Base-by-base conservation (phyloP, 1,140 invertebrate genomes). In the Ceratina australensis region DNA sequence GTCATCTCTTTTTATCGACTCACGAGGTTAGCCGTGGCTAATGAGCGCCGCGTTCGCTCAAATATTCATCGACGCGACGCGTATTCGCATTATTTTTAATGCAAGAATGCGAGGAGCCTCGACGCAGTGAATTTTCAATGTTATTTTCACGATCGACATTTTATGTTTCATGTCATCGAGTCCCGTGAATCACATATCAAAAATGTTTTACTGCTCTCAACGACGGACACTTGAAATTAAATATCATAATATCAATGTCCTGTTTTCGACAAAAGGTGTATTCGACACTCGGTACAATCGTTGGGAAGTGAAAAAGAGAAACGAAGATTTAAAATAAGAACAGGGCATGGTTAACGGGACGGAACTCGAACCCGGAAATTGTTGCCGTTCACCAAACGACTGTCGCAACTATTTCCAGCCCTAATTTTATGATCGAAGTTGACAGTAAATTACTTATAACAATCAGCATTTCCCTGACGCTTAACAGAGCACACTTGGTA, bases 1-100 rank as follows among this genome's bases (percentile, higher is more conserved):
- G 66, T 71, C 74, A 52, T 68, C 24, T 61, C 56, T 71, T 60
- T 77, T 42, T 52, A 71, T 71, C 28, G 18, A 22, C 16, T 61
- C 56, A 26, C 56, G 49, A 71, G 49, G 65, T 18, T 68, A 22
- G 20, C 26, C 56, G 57, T 60, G 56, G 49, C 50, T 71, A 77
- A 77, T 47, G 74, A 69, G 74, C 33, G 33, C 2, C 47, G 18
- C 47, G 60, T 18, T 33, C 47, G 49, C 49, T 60, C 22, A 54
- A 61, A 71, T 69, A 76, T 76, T 71, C 65, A 61, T 61, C 26
- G 74, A 7, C 47, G 22, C 33, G 52, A 18, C 10, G 42, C 13
- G 57, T 42, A 42, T 68, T 71, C 42, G 5, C 61, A n/a, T 49
- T 77, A 71, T 71, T 63, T 71, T 77, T 52, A 54, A 69, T 24